Evolutionary conservation across 2,888 invertebrate genomes (phyloP).

Genomic region (Antheraea yamamai): DNA sequence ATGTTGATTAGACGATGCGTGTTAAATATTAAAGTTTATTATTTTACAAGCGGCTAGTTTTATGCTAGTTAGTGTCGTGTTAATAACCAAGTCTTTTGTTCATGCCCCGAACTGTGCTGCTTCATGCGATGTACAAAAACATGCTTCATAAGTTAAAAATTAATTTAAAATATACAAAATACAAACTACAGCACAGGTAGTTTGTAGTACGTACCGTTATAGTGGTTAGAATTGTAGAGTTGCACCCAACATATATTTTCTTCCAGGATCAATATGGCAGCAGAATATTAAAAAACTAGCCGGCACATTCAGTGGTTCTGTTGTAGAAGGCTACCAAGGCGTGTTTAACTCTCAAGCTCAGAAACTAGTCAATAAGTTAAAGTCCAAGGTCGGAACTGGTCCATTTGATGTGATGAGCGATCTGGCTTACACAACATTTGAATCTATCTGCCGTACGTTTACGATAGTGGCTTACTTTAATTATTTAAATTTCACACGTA

Average conservation of each 20-base stretch:
- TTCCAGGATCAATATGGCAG: conserved; percentile 57
- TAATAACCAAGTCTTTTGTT: too few species aligned
- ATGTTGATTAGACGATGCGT: too few species aligned
- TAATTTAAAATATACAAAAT: too few species aligned
- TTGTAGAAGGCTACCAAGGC: conserved; percentile 55
- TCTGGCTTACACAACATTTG: conserved; percentile 53
- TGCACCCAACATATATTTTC: not conserved
- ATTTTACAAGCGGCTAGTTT: too few species aligned
- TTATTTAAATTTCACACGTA: not conserved
- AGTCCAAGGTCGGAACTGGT: conserved; percentile 40
- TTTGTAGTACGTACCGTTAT: too few species aligned
- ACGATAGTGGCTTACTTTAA: not conserved
- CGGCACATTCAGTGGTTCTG: conserved; percentile 48
- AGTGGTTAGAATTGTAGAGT: too few species aligned
- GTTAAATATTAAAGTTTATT: too few species aligned
- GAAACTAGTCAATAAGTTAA: conserved; percentile 42
- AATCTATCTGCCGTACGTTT: conserved; percentile 64
- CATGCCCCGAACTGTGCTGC: too few species aligned
- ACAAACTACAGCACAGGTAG: too few species aligned
- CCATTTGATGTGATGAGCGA: conserved; percentile 53
- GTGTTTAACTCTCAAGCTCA: conserved; percentile 57
- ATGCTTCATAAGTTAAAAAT: too few species aligned
- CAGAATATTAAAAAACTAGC: conserved; percentile 59
- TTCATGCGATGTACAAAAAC: too few species aligned
- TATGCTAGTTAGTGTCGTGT: too few species aligned